Evolutionary conservation across 1,140 invertebrate genomes (phyloP), one percentile per base, ranked within the genome.

Genomic region (Phortica variegata): DNA sequence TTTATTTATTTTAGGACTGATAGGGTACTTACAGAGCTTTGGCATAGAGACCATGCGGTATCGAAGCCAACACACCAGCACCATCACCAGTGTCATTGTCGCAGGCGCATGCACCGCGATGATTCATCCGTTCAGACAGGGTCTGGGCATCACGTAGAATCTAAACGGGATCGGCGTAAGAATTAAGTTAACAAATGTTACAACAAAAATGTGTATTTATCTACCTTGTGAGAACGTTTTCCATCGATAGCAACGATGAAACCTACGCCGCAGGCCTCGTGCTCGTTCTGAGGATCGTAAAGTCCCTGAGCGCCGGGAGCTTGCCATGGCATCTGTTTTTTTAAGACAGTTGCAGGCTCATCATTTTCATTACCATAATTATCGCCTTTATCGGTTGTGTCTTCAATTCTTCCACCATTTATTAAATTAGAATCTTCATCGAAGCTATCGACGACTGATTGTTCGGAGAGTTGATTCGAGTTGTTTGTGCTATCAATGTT

Each of bases 71-170:
- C 18, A 98, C 90, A 46, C 97, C 97, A 58, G 97, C 96, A 38
- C 97, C 97, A 78, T 99, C 97, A 37, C 97, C 97, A 13, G 95
- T 97, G 76, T 98, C 94, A 79, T 98, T 98, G 80, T 99, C 97
- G 79, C 95, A 97, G 17, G 93, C 91, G 79, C 94, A 97, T 17
- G 95, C 97, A 56, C 97, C 97, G 54, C 97, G 87, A 79, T 99
- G 97, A 80, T 96, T 93, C 96, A 99, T 99, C 61, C 96, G 88
- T 70, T 88, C 86, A 16, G 96, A 88, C 77, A 99, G 85, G 46
- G 82, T 90, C 77, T 95, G 87, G 12, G 95, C 94, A 88, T 98
- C 95, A 60, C 87, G 84, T 55, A 99, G 80, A 66, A 99, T 95
- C 91, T 95, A 74, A 77, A 54, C 18, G 18, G 32, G 15, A 49